Evolutionary conservation across 2,797 vertebrate genomes (phyloP).

Genomic region (Gadopsis bispinosus): DNA sequence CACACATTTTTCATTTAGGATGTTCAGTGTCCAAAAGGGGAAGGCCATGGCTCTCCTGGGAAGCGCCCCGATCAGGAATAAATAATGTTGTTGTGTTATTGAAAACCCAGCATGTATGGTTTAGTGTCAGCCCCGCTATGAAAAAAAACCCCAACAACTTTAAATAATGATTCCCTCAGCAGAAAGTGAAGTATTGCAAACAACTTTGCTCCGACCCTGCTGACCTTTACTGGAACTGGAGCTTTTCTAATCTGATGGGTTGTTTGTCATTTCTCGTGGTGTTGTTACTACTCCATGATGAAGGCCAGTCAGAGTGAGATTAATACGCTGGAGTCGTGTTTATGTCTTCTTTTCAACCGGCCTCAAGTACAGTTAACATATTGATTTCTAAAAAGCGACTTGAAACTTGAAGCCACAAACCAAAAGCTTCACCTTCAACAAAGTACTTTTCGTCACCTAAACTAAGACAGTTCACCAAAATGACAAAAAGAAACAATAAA

Average conservation of each 20-base stretch:
- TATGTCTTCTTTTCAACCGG: background rate
- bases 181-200: background rate
- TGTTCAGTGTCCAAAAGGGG: background rate
- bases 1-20: background rate
- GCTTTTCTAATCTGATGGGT: background rate
- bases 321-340: background rate
- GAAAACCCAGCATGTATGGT: constrained; percentile 18
- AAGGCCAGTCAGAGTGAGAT: background rate
- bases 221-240: constrained; percentile 18
- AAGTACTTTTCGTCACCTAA: background rate
- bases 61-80: background rate
- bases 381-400: background rate
- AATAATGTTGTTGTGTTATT: constrained; percentile 14
- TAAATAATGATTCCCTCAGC: constrained; percentile 6
- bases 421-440: background rate
- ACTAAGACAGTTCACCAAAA: background rate
- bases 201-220: background rate
- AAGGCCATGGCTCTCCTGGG: background rate
- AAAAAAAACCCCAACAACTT: background rate
- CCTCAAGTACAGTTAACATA: background rate
- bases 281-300: background rate
- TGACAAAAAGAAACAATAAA: background rate
- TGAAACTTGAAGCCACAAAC: background rate
- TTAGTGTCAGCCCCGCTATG: background rate
- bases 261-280: constrained; percentile 4